phyloP scores from a whole-genome alignment of 2,888 invertebrate species.

The Chelonus formosanus region DNA sequence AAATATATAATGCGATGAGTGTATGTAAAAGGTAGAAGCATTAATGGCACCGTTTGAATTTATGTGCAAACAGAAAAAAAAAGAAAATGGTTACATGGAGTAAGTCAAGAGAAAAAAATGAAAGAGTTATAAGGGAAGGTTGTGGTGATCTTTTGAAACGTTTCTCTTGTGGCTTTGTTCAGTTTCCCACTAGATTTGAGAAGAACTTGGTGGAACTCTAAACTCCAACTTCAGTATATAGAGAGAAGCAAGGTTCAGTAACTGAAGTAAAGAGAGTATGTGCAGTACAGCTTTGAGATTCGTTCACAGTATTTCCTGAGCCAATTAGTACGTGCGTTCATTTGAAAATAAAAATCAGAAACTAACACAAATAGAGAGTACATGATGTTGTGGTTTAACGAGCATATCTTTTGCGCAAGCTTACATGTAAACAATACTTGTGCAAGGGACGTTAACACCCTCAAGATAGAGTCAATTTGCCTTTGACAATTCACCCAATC shows the following conservation, averaged over 20 bases:
- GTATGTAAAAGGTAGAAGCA: no score
- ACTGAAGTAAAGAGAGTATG: not conserved
- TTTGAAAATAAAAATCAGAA: conserved; percentile 23
- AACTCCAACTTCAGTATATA: not conserved
- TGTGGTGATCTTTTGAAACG: conserved; percentile 11
- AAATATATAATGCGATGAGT: no score
- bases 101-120: not conserved
- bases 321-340: conserved; percentile 23
- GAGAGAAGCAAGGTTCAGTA: not conserved
- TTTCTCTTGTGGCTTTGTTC: conserved; percentile 22
- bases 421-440: no score
- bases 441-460: no score
- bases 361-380: not conserved
- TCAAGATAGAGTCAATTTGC: no score
- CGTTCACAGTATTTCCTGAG: conserved; percentile 13
- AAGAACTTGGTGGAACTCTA: not conserved
- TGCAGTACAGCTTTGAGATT: conserved; percentile 11
- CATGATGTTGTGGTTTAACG: conserved; percentile 14
- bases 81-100: conserved; percentile 7
- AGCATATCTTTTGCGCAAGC: conserved; percentile 1
- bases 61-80: not conserved
- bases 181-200: conserved; percentile 9
- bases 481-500: no score
- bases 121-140: not conserved
- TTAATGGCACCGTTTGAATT: not conserved